phyloP scores from a whole-genome alignment of 2,113 vertebrate genomes.

The Pelusios castaneus region DNA sequence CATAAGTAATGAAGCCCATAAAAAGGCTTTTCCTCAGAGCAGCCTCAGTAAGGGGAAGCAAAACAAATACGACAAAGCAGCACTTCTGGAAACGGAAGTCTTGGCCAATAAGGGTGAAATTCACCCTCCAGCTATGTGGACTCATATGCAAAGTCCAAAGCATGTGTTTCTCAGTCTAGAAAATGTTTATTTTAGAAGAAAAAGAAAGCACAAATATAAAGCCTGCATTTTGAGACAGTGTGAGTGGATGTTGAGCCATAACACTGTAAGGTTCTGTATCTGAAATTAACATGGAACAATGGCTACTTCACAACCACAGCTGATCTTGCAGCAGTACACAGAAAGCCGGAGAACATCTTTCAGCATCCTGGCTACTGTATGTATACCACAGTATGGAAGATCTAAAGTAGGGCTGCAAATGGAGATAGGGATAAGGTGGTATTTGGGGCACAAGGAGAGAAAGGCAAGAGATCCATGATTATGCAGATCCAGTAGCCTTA shows the following conservation, averaged over 20 bases:
- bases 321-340: neutral
- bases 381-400: neutral
- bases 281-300: neutral
- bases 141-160: neutral
- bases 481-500: neutral
- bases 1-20: slow-evolving; percentile 69
- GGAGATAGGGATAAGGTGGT: neutral
- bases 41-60: slow-evolving; percentile 32
- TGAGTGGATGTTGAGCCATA: neutral
- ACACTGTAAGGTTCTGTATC: neutral
- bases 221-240: neutral
- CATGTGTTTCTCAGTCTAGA: neutral
- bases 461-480: too few species aligned
- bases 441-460: neutral
- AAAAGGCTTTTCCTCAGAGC: slow-evolving; percentile 38
- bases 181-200: neutral
- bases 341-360: neutral
- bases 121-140: neutral
- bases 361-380: neutral
- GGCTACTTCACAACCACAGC: neutral
- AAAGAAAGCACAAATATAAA: neutral
- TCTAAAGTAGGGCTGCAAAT: neutral
- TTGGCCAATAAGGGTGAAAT: slow-evolving; percentile 40
- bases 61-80: slow-evolving; percentile 57
- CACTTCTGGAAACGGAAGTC: neutral